Base-by-base conservation (phyloP, 2,797 vertebrate species). In the Sparus aurata region DNA sequence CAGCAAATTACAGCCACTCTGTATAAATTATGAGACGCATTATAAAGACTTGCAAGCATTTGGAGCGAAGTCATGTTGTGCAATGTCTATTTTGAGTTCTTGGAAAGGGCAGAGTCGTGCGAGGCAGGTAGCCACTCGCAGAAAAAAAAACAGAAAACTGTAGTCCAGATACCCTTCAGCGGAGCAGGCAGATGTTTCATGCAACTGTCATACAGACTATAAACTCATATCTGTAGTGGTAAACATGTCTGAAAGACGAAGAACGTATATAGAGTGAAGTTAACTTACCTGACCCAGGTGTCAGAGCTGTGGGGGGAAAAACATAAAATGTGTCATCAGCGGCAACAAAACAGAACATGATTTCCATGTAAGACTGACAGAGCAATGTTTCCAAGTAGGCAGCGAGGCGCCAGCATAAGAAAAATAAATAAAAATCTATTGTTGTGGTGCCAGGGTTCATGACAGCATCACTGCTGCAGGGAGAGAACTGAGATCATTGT, bases 231-330 rank as follows among this genome's bases (percentile, higher is more conserved):
- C 43, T 65, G 17, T 41, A n/a, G 55, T 41, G 60, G 69, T 25
- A 54, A 20, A 74, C 23, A 59, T 59, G 67, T 69, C 72, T 60
- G 73, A 55, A 25, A 18, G 55, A 45, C 69, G 50, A 60, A 57
- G 25, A 46, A 88, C 72, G 73, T 52, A 13, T 17, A 46, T 41
- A 64, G 13, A 17, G 49, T 16, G 73, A 87, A 73, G 89, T 17
- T 17, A 58, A 87, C 98, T 98, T 93, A 99, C 98, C 98, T 75
- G 97, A 93, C 75, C 96, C 97, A n/a, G 96, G 94, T 16, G 97
- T 94, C 66, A 98, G 95, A 87, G 95, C 98, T 99, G 93, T 43
- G 52, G n/a, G 10, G 55, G 20, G 34, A 34, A 63, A 75, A 74
- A 59, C 43, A 77, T 4, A 69, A 54, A 75, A 80, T 2, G 20